Percentiles rank a stretch among this genome's conserved stretches.
These are phyloP conservation scores for Halichoeres trimaculatus DNA, from an alignment of 2,113 vertebrate genomes.

Conservation along the genomic window DNA sequence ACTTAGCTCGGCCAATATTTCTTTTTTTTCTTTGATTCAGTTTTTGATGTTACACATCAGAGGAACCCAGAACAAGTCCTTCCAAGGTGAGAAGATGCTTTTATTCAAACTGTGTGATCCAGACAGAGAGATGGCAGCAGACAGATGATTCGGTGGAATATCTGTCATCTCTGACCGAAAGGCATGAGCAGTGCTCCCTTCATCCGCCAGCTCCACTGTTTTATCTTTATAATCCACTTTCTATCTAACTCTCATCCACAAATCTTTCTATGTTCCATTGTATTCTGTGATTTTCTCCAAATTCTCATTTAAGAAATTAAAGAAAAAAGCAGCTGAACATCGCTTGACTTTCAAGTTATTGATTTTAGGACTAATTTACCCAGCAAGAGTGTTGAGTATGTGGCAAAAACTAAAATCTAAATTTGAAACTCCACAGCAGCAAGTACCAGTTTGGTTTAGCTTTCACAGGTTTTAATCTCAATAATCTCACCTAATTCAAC, in stretches of 20 bases:
- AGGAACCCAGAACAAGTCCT: constrained; percentile 8
- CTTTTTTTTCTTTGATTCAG: background rate
- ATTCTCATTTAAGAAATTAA: constrained; percentile 29
- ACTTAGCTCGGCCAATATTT: constrained; percentile 16
- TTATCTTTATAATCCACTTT: constrained; percentile 37
- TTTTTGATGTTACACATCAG: constrained; percentile 39
- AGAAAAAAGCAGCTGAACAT: constrained; percentile 48
- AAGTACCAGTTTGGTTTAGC: constrained; percentile 48
- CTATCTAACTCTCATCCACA: constrained; percentile 16
- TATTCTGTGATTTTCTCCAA: constrained; percentile 30
- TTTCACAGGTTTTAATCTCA: constrained; percentile 61
- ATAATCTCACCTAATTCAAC: constrained; percentile 61
- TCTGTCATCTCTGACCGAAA: constrained; percentile 11
- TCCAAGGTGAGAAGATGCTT: constrained; percentile 24
- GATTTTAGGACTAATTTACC: constrained; percentile 76
- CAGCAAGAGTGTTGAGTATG: constrained; percentile 24
- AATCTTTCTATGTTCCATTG: constrained; percentile 15
- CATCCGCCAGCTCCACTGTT: constrained; percentile 22
- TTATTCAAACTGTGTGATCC: constrained; percentile 26
- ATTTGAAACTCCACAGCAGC: constrained; percentile 59
- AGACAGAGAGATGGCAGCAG: constrained; percentile 7
- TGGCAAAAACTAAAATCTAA: constrained; percentile 67
- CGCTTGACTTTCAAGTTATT: constrained; percentile 54
- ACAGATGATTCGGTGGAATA: background rate
- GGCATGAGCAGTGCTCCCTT: background rate